Evolutionary conservation across 2,888 invertebrate genomes (phyloP).

Genomic region (Taphrorychus bicolor): DNA sequence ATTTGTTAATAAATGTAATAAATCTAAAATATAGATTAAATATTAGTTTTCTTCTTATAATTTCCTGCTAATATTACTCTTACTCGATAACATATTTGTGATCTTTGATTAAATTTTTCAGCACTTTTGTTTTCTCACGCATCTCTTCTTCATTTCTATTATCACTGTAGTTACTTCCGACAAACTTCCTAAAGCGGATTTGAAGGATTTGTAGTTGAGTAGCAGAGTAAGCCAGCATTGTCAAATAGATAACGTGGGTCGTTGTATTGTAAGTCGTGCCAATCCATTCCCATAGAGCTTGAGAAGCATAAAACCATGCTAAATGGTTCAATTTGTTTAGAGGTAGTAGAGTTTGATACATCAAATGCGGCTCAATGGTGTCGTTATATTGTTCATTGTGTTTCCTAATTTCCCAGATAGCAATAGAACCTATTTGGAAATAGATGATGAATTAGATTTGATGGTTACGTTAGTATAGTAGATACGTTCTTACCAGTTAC

Average conservation of each 20-base stretch:
- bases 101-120: constrained; percentile 4
- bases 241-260: constrained; percentile 4
- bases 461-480: neutral
- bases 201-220: constrained; percentile 14
- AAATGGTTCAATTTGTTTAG: constrained; percentile 13
- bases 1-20: neutral
- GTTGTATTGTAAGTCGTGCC: constrained; percentile 2
- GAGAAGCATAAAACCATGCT: neutral
- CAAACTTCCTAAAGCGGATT: neutral
- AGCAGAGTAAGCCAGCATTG: constrained; percentile 6
- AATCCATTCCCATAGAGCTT: neutral
- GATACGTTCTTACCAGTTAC: neutral
- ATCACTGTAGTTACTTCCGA: neutral
- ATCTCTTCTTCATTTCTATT: neutral
- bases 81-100: constrained; percentile 17
- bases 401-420: neutral
- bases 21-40: constrained; percentile 6
- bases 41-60: neutral
- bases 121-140: neutral
- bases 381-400: neutral
- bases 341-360: constrained; percentile 16
- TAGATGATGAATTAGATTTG: neutral
- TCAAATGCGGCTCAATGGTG: constrained; percentile 5
- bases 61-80: too few species aligned
- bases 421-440: constrained; percentile 8